A percentile compares a stretch with the other conserved stretches of the same genome.
Conservation (phyloP, 2,797 vertebrate genomes). For the Chelonia mydas region DNA sequence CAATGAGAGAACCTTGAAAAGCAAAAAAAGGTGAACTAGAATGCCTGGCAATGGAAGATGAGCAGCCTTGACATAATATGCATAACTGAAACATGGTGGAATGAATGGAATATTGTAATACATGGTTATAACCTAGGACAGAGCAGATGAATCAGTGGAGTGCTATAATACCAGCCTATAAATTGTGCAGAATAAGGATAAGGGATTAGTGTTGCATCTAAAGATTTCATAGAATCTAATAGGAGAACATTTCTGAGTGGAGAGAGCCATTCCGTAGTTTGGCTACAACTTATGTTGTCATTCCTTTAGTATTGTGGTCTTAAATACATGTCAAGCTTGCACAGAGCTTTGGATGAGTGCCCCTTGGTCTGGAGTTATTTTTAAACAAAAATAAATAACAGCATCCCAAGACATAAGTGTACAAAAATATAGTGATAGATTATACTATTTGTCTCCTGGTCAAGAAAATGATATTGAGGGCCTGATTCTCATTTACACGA, state of each 20-base stretch:
- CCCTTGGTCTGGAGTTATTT: not conserved
- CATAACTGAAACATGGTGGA: not conserved
- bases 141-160: not conserved
- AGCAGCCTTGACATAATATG: not conserved
- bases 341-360: not conserved
- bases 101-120: not conserved
- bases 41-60: not conserved
- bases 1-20: not conserved
- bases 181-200: not conserved
- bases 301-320: not conserved
- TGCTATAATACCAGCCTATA: not conserved
- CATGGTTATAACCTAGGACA: not conserved
- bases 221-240: not conserved
- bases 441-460: not conserved
- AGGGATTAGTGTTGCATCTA: not conserved
- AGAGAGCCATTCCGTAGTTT: not conserved
- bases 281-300: not conserved
- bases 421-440: not conserved
- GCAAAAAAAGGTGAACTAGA: conserved; percentile 5
- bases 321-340: not conserved
- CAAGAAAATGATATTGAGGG: not conserved
- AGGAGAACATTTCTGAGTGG: not conserved
- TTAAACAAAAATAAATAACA: not conserved
- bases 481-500: not conserved
- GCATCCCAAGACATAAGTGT: not conserved